Evolutionary conservation across 1,140 invertebrate species (phyloP).

Genomic region (Drosophila ananassae): DNA sequence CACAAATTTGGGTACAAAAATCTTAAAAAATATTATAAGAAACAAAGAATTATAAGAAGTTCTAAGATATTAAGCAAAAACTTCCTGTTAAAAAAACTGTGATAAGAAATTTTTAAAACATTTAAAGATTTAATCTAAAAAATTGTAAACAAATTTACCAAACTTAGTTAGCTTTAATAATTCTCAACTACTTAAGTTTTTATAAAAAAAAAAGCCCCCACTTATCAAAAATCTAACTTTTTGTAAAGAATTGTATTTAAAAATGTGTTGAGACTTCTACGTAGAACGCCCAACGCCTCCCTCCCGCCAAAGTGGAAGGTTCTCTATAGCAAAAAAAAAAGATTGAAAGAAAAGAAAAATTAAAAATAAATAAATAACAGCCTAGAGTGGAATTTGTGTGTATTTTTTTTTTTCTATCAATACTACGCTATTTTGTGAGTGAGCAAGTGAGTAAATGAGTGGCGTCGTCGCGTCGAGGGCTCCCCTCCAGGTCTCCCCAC

Average conservation of each 20-base stretch:
- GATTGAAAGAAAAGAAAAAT: neutral
- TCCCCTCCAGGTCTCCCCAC: neutral
- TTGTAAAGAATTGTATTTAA: neutral
- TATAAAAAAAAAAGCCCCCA: no score
- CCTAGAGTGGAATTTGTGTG: neutral
- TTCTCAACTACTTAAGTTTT: no score
- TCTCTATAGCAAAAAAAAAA: neutral
- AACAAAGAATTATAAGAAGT: no score
- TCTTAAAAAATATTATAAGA: no score
- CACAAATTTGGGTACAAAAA: no score
- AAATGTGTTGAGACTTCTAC: neutral
- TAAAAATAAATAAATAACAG: neutral
- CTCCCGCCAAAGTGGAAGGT: neutral
- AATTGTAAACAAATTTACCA: neutral
- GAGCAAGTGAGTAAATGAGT: neutral
- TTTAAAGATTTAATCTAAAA: neutral
- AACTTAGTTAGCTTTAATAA: neutral
- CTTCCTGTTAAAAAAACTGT: no score
- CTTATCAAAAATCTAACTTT: neutral
- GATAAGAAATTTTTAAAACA: neutral
- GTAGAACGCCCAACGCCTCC: neutral
- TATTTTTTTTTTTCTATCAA: conserved; percentile 2
- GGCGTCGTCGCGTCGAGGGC: conserved; percentile 1
- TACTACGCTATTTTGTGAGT: neutral
- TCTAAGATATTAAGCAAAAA: no score